Base-by-base conservation (phyloP, 2,797 vertebrate species). In the Phrynocephalus guinanensis region DNA sequence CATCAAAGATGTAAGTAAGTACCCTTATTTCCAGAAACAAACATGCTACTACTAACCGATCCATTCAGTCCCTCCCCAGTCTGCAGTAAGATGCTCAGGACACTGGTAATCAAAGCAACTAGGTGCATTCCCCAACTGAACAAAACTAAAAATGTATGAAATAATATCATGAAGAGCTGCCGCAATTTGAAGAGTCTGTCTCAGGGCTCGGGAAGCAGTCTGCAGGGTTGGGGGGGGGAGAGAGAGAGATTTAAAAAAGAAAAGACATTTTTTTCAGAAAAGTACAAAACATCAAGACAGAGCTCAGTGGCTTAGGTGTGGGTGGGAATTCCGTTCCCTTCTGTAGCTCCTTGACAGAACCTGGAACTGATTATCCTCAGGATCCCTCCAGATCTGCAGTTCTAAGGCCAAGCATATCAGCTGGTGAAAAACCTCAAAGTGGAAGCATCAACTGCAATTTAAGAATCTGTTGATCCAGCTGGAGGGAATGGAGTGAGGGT, bases 131-230 rank as follows among this genome's bases (percentile, higher is more conserved):
- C 96, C 97, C 84, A 97, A 95, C 6, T 96, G 96, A 93, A 96
- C 95, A 90, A 97, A 97, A 90, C 94, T 95, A 83, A 97, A 95
- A 92, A 97, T 91, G 92, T 96, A 97, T 1, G 80, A 95, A 92
- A 97, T 28, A 0, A 97, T 82, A 3, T 96, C 94, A 1, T 97
- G 97, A 89, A 98, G 95, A 72, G 95, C 72, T 26, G 95, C 96
- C 1, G 93, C 82, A 4, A 97, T 96, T 92, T 94, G 95, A 30
- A 97, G 94, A 6, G 94, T 96, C 78, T 95, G 94, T 50, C 87
- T 93, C 48, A 97, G 96, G 87, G 96, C 95, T 79, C 91, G 88
- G 8, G 90, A 84, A 90, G 93, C 94, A 22, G 88, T 94, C 97
- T 98, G 95, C 33, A 87, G 88, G n/a, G 3, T 89, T 1, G 33